Evolutionary conservation across 2,888 invertebrate genomes (phyloP).

Genomic region (Zeuzera pyrina): DNA sequence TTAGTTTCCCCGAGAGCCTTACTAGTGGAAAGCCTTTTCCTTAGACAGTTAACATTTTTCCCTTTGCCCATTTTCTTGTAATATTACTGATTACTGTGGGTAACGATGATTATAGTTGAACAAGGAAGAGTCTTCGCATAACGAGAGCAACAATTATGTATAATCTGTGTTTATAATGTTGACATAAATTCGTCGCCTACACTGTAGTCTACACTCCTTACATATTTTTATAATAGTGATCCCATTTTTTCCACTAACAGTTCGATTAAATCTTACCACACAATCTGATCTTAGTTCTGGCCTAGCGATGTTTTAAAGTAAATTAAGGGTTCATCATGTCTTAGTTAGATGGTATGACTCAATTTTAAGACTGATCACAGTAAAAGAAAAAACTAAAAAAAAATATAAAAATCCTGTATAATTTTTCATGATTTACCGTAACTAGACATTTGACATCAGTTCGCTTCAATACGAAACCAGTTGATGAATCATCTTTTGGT

Average conservation of each 20-base stretch:
- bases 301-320: slow-evolving; percentile 59
- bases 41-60: slow-evolving; percentile 50
- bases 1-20: slow-evolving; percentile 71
- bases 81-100: slow-evolving; percentile 25
- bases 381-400: slow-evolving; percentile 41
- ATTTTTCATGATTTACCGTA: slow-evolving; percentile 43
- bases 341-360: slow-evolving; percentile 71
- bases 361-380: slow-evolving; percentile 73
- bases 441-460: slow-evolving; percentile 26
- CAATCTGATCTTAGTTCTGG: slow-evolving; percentile 49
- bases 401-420: slow-evolving; percentile 34
- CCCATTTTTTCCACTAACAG: slow-evolving; percentile 32
- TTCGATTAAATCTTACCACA: slow-evolving; percentile 24
- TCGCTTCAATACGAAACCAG: slow-evolving; percentile 27
- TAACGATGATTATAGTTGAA: slow-evolving; percentile 14
- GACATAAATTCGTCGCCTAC: slow-evolving; percentile 37
- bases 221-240: slow-evolving; percentile 30
- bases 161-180: slow-evolving; percentile 12
- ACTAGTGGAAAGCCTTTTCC: slow-evolving; percentile 65
- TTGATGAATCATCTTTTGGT: slow-evolving; percentile 30
- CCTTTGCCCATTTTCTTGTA: slow-evolving; percentile 30
- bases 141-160: slow-evolving; percentile 20
- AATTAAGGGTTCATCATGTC: slow-evolving; percentile 62
- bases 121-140: slow-evolving; percentile 8
- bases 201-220: slow-evolving; percentile 31